Conservation (phyloP, 1,140 invertebrate genomes). For the Magallana ariakensis region DNA sequence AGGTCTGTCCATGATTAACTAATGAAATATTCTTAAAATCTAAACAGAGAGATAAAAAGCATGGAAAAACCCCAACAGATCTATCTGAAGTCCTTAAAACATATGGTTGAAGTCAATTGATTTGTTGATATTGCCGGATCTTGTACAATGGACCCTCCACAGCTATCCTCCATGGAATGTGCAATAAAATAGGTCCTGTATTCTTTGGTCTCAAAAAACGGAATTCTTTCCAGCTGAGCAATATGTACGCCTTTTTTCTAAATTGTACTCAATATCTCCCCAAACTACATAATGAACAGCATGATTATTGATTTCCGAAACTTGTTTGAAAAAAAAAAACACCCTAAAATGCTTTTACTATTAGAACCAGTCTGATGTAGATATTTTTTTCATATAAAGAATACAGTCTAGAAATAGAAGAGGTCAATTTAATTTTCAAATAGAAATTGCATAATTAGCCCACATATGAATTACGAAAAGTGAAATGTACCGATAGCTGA, state of each 20-base stretch:
- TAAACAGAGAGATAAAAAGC: neutral
- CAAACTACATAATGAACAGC: conserved; percentile 24
- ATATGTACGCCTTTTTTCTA: neutral
- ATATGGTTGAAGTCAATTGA: neutral
- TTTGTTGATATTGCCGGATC: neutral
- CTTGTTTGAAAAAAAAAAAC: neutral
- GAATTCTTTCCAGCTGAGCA: conserved; percentile 27
- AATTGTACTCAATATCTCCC: neutral
- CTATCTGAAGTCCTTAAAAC: neutral
- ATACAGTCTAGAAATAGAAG: neutral
- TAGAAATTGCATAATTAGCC: conserved; percentile 21
- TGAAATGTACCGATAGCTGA: neutral
- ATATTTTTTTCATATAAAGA: neutral
- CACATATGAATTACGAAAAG: conserved; percentile 24
- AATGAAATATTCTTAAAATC: neutral
- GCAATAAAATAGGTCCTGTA: conserved; percentile 15
- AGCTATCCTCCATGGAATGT: neutral
- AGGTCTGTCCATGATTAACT: neutral
- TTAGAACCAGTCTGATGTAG: neutral
- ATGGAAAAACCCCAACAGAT: neutral
- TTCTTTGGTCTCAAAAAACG: conserved; percentile 23
- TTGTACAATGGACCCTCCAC: conserved; percentile 17
- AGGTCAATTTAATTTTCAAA: conserved; percentile 22
- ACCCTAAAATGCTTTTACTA: neutral
- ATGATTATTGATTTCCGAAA: neutral